These are phyloP conservation scores for Psittacula cyanocephala DNA, from an alignment of 2,113 vertebrate species.

Conservation along the genomic window DNA sequence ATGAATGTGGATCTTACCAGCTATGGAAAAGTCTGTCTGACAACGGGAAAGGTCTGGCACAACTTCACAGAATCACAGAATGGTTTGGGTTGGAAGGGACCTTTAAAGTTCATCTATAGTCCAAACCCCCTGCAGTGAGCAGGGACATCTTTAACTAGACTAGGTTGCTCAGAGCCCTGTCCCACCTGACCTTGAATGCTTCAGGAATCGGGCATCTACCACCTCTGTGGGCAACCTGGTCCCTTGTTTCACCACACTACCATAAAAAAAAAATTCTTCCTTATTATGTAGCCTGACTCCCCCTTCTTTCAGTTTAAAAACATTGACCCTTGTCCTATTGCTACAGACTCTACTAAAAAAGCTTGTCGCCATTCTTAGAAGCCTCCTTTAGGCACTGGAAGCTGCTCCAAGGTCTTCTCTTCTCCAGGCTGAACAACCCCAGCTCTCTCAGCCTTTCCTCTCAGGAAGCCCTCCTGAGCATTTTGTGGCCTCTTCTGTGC, in stretches of 20 bases:
- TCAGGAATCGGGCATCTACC: background rate
- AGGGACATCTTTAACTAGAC: background rate
- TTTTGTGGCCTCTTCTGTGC: background rate
- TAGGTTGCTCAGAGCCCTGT: background rate
- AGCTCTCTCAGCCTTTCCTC: background rate
- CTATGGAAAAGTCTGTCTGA: background rate
- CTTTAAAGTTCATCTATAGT: background rate
- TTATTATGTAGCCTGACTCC: background rate
- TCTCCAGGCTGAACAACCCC: background rate
- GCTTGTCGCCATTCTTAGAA: background rate
- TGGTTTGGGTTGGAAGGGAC: background rate
- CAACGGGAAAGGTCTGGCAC: background rate
- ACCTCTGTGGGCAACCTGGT: background rate
- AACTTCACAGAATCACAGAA: background rate
- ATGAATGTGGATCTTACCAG: background rate
- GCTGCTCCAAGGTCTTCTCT: background rate
- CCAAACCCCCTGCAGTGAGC: background rate
- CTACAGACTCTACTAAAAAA: background rate
- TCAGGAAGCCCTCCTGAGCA: background rate
- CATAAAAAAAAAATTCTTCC: background rate
- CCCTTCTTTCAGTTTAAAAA: background rate
- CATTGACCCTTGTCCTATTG: background rate
- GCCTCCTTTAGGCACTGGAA: background rate
- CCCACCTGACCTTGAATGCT: background rate
- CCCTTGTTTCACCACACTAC: background rate